Base-by-base conservation (phyloP, 2,888 invertebrate genomes). In the Phortica okadai region DNA sequence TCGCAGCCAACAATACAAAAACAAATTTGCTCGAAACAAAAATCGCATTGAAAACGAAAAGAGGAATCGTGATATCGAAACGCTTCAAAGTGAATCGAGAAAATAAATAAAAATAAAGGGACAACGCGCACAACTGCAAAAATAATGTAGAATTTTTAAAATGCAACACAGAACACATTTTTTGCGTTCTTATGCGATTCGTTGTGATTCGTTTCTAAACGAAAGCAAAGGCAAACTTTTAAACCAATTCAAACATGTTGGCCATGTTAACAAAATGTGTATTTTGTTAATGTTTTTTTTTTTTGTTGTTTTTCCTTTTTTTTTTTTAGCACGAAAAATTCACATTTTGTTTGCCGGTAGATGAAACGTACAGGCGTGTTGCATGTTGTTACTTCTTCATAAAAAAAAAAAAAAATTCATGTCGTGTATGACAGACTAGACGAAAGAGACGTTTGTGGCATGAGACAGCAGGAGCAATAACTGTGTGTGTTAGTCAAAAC, bases 201-300 rank as follows among this genome's bases (percentile, higher is more conserved):
- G n/a, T n/a, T n/a, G n/a, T n/a, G 21, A 21, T 21, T 21, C 21
- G 21, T 21, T 21, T 25, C 25, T 10, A 62, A 59, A 21, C 62
- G 62, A 62, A 62, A 10, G 62, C 10, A 16, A 56, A 21, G 16
- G 62, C 16, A 62, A 62, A 62, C 16, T 62, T 62, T 54, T 72
- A 72, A 54, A 72, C 54, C 70, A 72, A 56, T 74, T 66, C 79
- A 75, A 80, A 82, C 84, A 82, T 85, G 84, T 85, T 86, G 84
- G 76, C 82, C 87, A 85, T 86, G 87, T 87, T 87, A 78, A 86
- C 87, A 84, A 82, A 84, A 86, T 85, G 85, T 77, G 84, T 84
- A 25, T 33, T 33, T 33, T 33, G 33, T 33, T 33, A 33, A 33
- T 33, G 2, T 33, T 33, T 33, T 33, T 33, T 33, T 33, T 33